Conservation (phyloP, 2,888 invertebrate species). For the Globia sparganii region DNA sequence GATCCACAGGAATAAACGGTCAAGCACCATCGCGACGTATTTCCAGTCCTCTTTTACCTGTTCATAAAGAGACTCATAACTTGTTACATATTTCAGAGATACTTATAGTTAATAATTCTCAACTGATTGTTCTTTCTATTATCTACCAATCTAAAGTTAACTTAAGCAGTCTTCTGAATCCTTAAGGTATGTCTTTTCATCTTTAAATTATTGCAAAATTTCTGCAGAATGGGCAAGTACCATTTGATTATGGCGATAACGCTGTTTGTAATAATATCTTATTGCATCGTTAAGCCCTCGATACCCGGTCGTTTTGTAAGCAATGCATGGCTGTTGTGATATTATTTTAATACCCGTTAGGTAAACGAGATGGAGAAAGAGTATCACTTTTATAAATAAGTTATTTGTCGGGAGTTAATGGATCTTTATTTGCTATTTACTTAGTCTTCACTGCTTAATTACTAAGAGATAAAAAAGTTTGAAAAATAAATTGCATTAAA, state of each 20-base stretch:
- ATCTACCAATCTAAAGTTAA: not conserved
- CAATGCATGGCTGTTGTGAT: conserved; percentile 12
- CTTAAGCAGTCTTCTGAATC: not conserved
- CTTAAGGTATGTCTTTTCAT: not conserved
- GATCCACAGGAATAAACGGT: conserved; percentile 98
- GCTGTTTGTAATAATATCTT: conserved; percentile 39
- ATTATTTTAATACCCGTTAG: conserved; percentile 40
- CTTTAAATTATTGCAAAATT: not conserved
- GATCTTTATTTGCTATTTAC: not conserved
- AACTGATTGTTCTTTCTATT: not conserved
- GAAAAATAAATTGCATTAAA: not conserved
- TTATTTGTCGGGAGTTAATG: not conserved
- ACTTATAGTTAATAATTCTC: not conserved
- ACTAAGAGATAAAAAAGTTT: not conserved
- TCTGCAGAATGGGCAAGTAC: conserved; percentile 1
- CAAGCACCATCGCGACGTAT: conserved; percentile 99
- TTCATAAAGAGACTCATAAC: not conserved
- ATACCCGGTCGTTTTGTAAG: conserved; percentile 39
- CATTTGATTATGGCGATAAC: conserved; percentile 21
- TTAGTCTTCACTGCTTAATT: not conserved
- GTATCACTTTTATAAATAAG: conserved; percentile 2
- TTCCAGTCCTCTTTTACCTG: conserved; percentile 99
- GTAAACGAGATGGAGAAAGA: conserved; percentile 23
- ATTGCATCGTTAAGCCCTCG: conserved; percentile 39
- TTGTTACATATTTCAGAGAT: not conserved